Evolutionary conservation across 92 coral and sea anemone genomes (phyloP).

Genomic region (Phymanthus crucifer): DNA sequence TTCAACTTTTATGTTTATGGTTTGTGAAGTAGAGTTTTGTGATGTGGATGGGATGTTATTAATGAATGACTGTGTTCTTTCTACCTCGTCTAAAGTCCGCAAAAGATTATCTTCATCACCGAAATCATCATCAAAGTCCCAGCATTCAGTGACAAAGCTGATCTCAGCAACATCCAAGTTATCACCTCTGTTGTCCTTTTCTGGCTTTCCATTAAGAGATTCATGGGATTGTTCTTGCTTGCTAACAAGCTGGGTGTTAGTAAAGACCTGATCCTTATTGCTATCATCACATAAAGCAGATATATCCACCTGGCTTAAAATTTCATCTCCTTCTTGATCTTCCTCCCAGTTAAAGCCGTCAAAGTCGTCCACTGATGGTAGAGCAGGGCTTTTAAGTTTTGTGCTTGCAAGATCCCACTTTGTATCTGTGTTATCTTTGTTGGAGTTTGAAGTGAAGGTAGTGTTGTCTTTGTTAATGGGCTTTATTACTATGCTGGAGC

Average conservation of each 20-base stretch:
- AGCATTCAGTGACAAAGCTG: conserved; percentile 59
- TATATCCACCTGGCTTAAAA: conserved; percentile 66
- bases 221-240: background rate
- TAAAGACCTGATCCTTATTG: conserved; percentile 49
- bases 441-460: background rate
- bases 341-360: conserved; percentile 49
- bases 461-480: background rate
- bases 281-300: conserved; percentile 36
- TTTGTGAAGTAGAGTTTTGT: background rate
- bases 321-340: conserved; percentile 46
- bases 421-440: background rate
- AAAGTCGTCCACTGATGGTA: conserved; percentile 10
- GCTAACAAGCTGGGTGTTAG: conserved; percentile 50
- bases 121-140: conserved; percentile 69
- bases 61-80: conserved; percentile 26
- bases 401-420: background rate
- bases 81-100: conserved; percentile 69
- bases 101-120: conserved; percentile 62
- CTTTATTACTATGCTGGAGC: background rate
- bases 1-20: background rate
- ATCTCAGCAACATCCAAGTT: background rate
- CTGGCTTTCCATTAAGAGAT: background rate
- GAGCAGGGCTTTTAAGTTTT: conserved; percentile 1
- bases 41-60: background rate
- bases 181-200: background rate